Evolutionary conservation across 2,888 invertebrate genomes (phyloP), one percentile per base, ranked within the genome.

Genomic region (Heteropelma amictum): DNA sequence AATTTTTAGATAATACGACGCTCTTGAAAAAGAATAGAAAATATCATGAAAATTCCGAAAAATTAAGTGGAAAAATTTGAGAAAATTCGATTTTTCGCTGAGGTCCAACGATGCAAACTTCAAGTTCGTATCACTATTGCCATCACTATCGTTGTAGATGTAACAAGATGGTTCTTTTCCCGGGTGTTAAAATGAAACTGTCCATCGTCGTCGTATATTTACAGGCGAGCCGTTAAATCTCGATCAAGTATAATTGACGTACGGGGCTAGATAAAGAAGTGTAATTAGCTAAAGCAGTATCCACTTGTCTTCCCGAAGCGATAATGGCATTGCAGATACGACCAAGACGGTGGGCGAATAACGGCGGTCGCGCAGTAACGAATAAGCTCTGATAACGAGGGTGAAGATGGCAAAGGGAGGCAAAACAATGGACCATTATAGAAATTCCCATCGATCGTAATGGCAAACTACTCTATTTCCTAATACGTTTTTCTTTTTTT

Each of bases 381-480:
- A 14, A 47, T 8, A 12, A 47, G 47, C 14, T 40, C 58, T 64
- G 45, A 42, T 42, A 49, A 67, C 45, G 45, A 63, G 35, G 70
- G 69, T 12, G 28, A 54, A 60, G 49, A 58, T 30, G 30, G 47
- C 47, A 33, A 8, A 42, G 53, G 63, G 64, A 61, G 72, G n/a
- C n/a, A n/a, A 64, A 70, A 74, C 63, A 69, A 71, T 61, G 58
- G 61, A 61, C 40, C 42, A 42, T 58, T 65, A 63, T 40, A 67
- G 33, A 38, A 23, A 33, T 40, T 40, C 56, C 14, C 10, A 7
- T 0, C 14, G 40, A 10, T 58, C 12, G 8, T 8, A 58, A 56
- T 40, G 8, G 14, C 14, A 5, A 38, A 38, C 14, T 38, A 38
- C 12, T 38, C 3, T 14, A 12, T 38, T 38, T n/a, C n/a, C n/a